phyloP scores from a whole-genome alignment of 2,797 vertebrate species.

The Catostomus latipinnis region DNA sequence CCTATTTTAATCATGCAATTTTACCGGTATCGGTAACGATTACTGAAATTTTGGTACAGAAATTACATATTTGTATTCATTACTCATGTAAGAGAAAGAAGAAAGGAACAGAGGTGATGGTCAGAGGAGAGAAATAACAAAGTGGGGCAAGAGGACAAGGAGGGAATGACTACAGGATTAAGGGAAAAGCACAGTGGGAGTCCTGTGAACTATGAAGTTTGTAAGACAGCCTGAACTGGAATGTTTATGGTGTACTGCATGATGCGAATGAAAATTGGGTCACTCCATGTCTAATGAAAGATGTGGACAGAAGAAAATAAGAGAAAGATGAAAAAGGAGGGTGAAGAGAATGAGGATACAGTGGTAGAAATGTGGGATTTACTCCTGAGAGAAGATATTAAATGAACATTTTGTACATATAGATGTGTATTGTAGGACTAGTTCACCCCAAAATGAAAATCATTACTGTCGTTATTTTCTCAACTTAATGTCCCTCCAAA shows the following conservation, averaged over 20 bases:
- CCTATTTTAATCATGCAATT: no score
- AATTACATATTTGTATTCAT: slow-evolving; percentile 30
- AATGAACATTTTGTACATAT: not conserved
- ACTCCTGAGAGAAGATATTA: slow-evolving; percentile 2
- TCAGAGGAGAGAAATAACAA: not conserved
- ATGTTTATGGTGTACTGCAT: slow-evolving; percentile 9
- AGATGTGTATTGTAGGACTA: not conserved
- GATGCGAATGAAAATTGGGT: slow-evolving; percentile 33
- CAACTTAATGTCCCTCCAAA: no score
- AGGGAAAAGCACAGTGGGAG: not conserved
- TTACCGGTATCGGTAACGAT: no score
- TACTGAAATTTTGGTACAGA: not conserved
- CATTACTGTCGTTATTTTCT: no score
- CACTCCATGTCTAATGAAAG: slow-evolving; percentile 35
- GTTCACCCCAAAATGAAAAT: no score
- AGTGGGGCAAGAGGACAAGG: not conserved
- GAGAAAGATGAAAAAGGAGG: slow-evolving; percentile 17
- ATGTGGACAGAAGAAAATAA: slow-evolving; percentile 9
- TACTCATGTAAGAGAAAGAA: slow-evolving; percentile 39
- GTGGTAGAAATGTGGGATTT: slow-evolving; percentile 11
- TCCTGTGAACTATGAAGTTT: not conserved
- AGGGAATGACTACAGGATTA: not conserved
- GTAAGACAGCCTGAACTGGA: slow-evolving; percentile 1
- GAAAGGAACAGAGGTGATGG: not conserved
- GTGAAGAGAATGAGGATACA: slow-evolving; percentile 7